phyloP scores from a whole-genome alignment of 2,888 invertebrate genomes.

The Melipona beecheii region DNA sequence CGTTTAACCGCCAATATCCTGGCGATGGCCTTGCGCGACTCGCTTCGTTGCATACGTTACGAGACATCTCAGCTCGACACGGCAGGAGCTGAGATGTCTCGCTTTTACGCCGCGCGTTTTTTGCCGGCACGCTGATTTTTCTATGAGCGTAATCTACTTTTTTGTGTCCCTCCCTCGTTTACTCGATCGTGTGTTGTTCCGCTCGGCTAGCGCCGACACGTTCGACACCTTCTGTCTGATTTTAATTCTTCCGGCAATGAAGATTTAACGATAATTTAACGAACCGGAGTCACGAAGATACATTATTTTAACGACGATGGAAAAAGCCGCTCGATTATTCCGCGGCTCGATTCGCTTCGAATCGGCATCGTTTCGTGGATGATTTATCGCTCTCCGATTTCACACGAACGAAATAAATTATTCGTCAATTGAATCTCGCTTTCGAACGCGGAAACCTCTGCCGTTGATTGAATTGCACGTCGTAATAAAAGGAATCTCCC shows the following conservation, averaged over 20 bases:
- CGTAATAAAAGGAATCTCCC: too few relatives aligned
- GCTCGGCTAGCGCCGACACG: background rate
- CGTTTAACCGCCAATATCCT: conserved; percentile 55
- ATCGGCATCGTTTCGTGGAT: background rate
- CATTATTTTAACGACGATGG: background rate
- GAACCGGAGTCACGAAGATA: background rate
- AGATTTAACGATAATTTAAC: conserved; percentile 6
- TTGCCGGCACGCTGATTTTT: conserved; percentile 2
- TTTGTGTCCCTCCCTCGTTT: background rate
- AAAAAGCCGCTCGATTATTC: background rate
- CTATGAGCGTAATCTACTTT: background rate
- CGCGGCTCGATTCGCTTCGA: background rate
- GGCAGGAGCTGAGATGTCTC: too few relatives aligned
- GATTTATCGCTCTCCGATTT: background rate
- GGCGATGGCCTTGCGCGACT: conserved; percentile 43
- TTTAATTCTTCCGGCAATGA: conserved; percentile 21
- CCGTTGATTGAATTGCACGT: too few relatives aligned
- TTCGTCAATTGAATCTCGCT: too few relatives aligned
- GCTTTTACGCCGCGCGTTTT: background rate
- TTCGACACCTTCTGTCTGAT: background rate
- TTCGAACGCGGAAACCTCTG: too few relatives aligned
- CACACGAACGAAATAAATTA: too few relatives aligned
- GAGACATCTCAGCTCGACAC: conserved; percentile 49
- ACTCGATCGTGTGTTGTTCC: conserved; percentile 10
- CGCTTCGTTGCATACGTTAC: conserved; percentile 63